Evolutionary conservation across 2,888 invertebrate species (phyloP).

Genomic region (Amphipoea lucens): DNA sequence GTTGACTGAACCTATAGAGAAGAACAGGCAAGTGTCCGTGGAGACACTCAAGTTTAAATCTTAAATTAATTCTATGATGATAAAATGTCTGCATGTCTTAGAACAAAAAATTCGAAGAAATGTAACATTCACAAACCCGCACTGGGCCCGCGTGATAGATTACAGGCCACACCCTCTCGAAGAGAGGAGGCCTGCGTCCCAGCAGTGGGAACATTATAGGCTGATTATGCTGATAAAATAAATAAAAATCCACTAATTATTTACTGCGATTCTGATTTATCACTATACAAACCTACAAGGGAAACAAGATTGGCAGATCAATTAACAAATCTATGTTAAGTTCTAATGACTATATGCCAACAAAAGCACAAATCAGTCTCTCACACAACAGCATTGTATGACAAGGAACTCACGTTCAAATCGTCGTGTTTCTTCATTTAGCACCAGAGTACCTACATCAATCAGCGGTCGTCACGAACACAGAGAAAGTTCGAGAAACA

Average conservation of each 20-base stretch:
- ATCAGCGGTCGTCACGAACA: constrained; percentile 64
- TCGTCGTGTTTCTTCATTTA: constrained; percentile 63
- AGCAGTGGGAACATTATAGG: background rate
- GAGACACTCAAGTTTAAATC: background rate
- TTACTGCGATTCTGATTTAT: background rate
- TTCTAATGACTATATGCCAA: constrained; percentile 3
- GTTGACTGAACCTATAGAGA: background rate
- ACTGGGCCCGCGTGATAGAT: background rate
- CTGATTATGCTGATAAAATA: background rate
- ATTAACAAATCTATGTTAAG: constrained; percentile 36
- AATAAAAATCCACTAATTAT: background rate
- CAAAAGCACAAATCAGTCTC: constrained; percentile 12
- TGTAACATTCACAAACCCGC: background rate
- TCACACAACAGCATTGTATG: constrained; percentile 2
- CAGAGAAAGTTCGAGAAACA: constrained; percentile 74
- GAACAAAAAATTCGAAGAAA: background rate
- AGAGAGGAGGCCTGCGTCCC: background rate
- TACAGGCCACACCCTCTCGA: background rate
- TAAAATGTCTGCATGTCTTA: no score
- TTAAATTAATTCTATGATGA: background rate
- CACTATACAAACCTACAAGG: background rate
- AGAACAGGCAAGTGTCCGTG: background rate
- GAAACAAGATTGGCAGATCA: constrained; percentile 21
- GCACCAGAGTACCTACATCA: constrained; percentile 53
- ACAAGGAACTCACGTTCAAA: constrained; percentile 43